Base-by-base conservation (phyloP, 2,888 invertebrate species). In the Drosophila cognata region DNA sequence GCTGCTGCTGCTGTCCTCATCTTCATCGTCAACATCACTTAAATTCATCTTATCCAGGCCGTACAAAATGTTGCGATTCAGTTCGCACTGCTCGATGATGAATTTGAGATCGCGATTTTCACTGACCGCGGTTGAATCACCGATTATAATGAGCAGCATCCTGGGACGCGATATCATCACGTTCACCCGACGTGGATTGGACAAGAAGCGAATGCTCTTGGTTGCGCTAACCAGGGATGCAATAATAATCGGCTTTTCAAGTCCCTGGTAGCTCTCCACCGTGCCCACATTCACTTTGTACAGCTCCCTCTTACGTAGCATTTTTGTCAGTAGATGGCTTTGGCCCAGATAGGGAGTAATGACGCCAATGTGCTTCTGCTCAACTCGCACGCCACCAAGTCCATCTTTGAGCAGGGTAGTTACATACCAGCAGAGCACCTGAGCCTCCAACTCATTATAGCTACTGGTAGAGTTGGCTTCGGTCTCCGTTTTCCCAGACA, bases 201-300 rank as follows among this genome's bases (percentile, higher is more conserved):
- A 75, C 16, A 92, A 68, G 76, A 93, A 93, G 1, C 89, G 88
- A 16, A 90, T 62, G 13, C 71, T 64, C 6, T 77, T 64, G 60
- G 84, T 88, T 1, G 91, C 91, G 38, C 97, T 94, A 4, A 97
- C 98, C 0, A 97, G 96, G 0, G 97, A 96, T 56, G 97, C 95
- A 7, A 98, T 95, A 38, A 98, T 96, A 2, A 97, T 95, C 8
- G 95, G 94, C 90, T 96, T 96, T 92, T 98, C 98, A 71, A 96
- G 96, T 0, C 98, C 98, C 92, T 98, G 98, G 92, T 97, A 98
- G 41, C 95, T 95, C 92, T 98, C 98, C 0, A 97, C 97, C 0
- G 97, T 96, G 4, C 98, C 98, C 55, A 96, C 95, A 83, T 95
- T 95, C 3, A 97, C 93, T 0, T 94, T 87, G 4, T 18, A 11